Base-by-base conservation (phyloP, 2,888 invertebrate genomes). In the Microplitis deprimator region DNA sequence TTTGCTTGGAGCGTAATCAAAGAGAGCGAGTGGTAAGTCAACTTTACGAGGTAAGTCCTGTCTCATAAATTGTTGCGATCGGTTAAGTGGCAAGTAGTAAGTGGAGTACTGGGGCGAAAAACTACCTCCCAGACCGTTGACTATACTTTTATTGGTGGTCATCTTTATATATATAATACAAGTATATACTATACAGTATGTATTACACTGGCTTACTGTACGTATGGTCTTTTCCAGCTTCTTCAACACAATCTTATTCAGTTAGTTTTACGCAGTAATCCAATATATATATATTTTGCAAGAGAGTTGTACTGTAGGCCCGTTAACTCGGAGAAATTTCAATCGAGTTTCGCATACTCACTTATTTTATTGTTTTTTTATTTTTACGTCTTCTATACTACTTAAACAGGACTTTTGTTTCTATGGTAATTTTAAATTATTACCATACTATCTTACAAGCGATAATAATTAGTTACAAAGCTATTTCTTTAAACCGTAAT, bases 21-120 rank as follows among this genome's bases (percentile, higher is more conserved):
- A 64, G 39, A 41, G 38, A 70, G 64, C 69, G 59, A 64, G 17
- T 75, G 67, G 61, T 59, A 59, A 73, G 59, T 67, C 80, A 78
- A 78, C 70, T 75, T 70, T 74, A 79, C 82, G 79, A 60, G 82
- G 77, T 79, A 77, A 79, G 83, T 84, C 82, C 81, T 81, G 85
- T 82, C 73, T 84, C 84, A 85, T 85, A 85, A 86, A 86, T 85
- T 84, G 84, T 83, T 81, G 81, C 79, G 82, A 81, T 86, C 83
- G 84, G 81, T 81, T 82, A 84, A 86, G 86, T 83, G 83, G 83
- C 79, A 81, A 82, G 80, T 82, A 80, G 84, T 87, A 88, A 88
- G 88, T 88, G 85, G 88, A 88, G 86, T 87, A 88, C 86, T 88
- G 84, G 88, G 86, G 84, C 88, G 86, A 88, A 88, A 88, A 88